Base-by-base conservation (phyloP, 2,797 vertebrate species). In the Enteromius trimaculatus region DNA sequence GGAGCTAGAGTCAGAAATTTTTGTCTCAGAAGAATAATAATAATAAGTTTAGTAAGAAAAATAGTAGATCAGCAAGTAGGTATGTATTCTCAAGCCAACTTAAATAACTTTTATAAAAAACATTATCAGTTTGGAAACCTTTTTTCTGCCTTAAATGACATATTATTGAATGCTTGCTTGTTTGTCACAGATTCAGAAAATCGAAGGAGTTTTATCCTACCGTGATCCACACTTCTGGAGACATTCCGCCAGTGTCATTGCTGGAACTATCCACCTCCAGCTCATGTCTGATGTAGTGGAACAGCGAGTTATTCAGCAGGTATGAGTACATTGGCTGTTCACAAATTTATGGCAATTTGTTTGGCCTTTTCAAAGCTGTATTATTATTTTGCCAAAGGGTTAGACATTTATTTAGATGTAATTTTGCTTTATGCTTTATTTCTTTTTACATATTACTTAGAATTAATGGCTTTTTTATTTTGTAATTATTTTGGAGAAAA, bases 171-270 rank as follows among this genome's bases (percentile, higher is more conserved):
- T 78, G 21, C 29, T 77, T 7, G 7, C n/a, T 17, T 82, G 23
- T 83, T 26, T 7, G 1, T 87, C 87, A 89, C 93, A 99, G 98
- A 95, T 99, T 82, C 96, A 98, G 84, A 99, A 98, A 93, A 96
- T 97, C 29, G 98, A 99, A 90, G 98, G 98, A 65, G 95, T 99
- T 79, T 90, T 99, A 91, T 99, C 98, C 16, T 99, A 96, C 91
- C 95, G 98, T 92, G 98, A 99, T 90, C 91, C 97, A 86, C 98
- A 98, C 89, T 97, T 99, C 90, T 99, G 98, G 98, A 97, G 97
- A 82, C 98, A 99, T 86, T 99, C 98, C 3, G 97, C 98, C 78
- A 96, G 84, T 88, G 88, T 96, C 87, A 88, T 99, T 21, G 97
- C 96, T 69, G 98, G 97, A 82, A 99, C 98, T 86, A 94, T 99